phyloP scores from a whole-genome alignment of 1,140 invertebrate genomes.

The Latrodectus geometricus region DNA sequence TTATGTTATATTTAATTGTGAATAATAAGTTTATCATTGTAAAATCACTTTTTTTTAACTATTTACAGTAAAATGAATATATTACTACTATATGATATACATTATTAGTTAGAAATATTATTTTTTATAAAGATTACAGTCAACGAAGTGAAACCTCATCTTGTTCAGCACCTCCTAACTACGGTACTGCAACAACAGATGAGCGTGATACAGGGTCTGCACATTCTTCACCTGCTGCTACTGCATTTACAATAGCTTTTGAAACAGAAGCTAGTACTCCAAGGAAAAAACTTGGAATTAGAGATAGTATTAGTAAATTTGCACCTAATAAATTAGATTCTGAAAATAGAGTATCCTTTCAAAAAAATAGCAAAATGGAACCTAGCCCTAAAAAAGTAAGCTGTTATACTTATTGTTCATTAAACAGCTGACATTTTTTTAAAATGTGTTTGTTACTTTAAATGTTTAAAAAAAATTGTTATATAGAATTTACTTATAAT shows the following conservation, averaged over 20 bases:
- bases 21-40: too few relatives aligned
- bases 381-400: constrained; percentile 57
- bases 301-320: constrained; percentile 71
- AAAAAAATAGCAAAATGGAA: constrained; percentile 55
- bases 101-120: too few relatives aligned
- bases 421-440: too few relatives aligned
- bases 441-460: too few relatives aligned
- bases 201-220: constrained; percentile 52
- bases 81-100: too few relatives aligned
- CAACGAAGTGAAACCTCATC: constrained; percentile 59
- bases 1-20: too few relatives aligned
- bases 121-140: constrained; percentile 35
- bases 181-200: constrained; percentile 35
- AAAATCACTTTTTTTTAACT: too few relatives aligned
- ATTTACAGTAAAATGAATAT: too few relatives aligned
- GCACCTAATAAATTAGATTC: constrained; percentile 68
- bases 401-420: background rate
- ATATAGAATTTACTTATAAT: too few relatives aligned
- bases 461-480: too few relatives aligned
- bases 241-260: constrained; percentile 72
- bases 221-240: constrained; percentile 59
- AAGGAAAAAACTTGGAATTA: constrained; percentile 66
- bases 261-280: constrained; percentile 65
- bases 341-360: constrained; percentile 49
- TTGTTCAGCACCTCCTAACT: constrained; percentile 52